A percentile compares a stretch with the other conserved stretches of the same genome.
Evolutionary conservation across 2,113 vertebrate species (phyloP).

Genomic region (Sinocyclocheilus grahami): DNA sequence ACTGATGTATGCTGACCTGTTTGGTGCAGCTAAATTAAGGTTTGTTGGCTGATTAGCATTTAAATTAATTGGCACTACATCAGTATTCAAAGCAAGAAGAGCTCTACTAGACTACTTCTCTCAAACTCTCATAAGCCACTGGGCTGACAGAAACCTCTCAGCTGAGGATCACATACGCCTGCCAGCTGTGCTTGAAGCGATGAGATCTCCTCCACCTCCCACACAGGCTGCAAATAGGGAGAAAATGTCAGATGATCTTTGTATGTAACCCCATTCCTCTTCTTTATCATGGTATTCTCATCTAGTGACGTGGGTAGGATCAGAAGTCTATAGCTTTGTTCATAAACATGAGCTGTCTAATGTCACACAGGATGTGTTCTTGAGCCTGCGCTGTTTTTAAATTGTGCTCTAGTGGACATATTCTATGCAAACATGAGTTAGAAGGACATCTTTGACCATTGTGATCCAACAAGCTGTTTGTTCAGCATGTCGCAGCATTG

Average conservation of each 20-base stretch:
- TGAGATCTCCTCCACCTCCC: constrained; percentile 12
- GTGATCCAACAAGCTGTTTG: not conserved
- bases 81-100: constrained; percentile 39
- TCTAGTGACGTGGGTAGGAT: not conserved
- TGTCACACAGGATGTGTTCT: not conserved
- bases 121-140: constrained; percentile 20
- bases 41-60: constrained; percentile 51
- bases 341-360: not conserved
- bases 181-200: constrained; percentile 34
- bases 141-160: constrained; percentile 26
- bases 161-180: constrained; percentile 17
- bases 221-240: not conserved
- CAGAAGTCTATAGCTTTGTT: not conserved
- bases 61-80: constrained; percentile 52
- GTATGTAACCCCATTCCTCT: not conserved
- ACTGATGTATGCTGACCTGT: constrained; percentile 50
- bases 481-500: not conserved
- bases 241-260: not conserved
- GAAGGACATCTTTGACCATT: not conserved
- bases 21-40: constrained; percentile 36
- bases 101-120: not conserved
- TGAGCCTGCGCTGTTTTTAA: not conserved
- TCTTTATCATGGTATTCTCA: not conserved
- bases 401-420: not conserved
- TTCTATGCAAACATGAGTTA: not conserved